Evolutionary conservation across 2,797 vertebrate genomes (phyloP).

Genomic region (Euthynnus affinis): DNA sequence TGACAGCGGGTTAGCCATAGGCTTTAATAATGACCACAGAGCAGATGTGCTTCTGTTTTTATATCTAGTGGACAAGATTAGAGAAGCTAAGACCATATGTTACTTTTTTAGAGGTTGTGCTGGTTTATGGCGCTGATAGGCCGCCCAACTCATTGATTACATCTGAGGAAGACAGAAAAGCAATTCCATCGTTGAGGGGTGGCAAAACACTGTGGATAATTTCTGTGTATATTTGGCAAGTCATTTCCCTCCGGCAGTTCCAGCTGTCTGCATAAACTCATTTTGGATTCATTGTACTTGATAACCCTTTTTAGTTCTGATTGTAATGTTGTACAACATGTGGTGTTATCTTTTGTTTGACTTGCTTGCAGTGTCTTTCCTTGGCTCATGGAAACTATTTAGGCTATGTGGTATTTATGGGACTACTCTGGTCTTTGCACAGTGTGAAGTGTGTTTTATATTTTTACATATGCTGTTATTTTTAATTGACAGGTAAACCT

Average conservation of each 20-base stretch:
- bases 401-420: not conserved
- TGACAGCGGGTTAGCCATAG: conserved; percentile 52
- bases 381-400: not conserved
- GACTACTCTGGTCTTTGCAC: not conserved
- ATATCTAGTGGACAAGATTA: conserved; percentile 72
- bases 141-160: conserved; percentile 43
- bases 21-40: conserved; percentile 60
- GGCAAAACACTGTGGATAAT: conserved; percentile 32
- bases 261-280: conserved; percentile 38
- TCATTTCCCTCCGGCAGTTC: conserved; percentile 33
- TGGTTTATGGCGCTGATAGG: conserved; percentile 43
- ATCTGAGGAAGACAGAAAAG: conserved; percentile 43
- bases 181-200: conserved; percentile 40
- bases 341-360: conserved; percentile 10
- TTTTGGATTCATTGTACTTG: conserved; percentile 49
- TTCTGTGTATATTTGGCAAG: conserved; percentile 48
- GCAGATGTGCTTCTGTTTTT: conserved; percentile 71
- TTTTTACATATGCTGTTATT: not conserved
- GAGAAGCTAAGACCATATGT: conserved; percentile 62
- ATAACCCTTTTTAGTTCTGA: conserved; percentile 13
- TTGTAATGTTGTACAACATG: conserved; percentile 21
- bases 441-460: not conserved
- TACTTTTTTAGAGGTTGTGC: conserved; percentile 52
- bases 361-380: not conserved
- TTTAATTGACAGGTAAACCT: conserved; percentile 31